These are phyloP conservation scores for Porites divaricata DNA, from an alignment of 92 coral and sea anemone species.

Conservation along the genomic window DNA sequence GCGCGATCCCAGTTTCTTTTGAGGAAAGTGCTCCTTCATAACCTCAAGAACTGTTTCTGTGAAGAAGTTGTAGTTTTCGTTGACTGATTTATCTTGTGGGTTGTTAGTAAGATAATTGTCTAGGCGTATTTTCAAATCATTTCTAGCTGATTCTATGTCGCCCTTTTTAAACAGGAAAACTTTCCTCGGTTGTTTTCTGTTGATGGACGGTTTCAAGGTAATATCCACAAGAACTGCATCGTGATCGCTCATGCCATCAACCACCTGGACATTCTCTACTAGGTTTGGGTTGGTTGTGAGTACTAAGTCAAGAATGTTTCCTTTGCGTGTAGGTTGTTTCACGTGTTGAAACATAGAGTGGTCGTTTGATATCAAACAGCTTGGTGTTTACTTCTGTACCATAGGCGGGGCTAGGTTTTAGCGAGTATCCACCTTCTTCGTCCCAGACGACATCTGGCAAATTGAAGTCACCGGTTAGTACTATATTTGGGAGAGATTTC, in stretches of 20 bases:
- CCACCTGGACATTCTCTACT: conserved; percentile 31
- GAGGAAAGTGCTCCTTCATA: conserved; percentile 37
- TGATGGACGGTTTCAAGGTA: too few species aligned
- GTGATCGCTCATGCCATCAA: conserved; percentile 48
- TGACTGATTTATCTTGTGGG: conserved; percentile 38
- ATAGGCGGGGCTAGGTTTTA: too few species aligned
- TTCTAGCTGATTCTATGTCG: conserved; percentile 47
- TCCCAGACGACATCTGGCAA: too few species aligned
- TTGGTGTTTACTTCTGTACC: too few species aligned
- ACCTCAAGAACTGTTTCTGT: conserved; percentile 17
- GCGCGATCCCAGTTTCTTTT: conserved; percentile 35
- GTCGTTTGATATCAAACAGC: too few species aligned
- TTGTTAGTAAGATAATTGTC: conserved; percentile 32
- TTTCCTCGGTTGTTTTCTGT: too few species aligned
- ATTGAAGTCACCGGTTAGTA: too few species aligned
- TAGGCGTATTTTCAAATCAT: conserved; percentile 39
- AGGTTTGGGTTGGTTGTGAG: conserved; percentile 43
- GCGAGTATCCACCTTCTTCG: too few species aligned
- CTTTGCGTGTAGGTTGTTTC: background rate
- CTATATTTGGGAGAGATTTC: too few species aligned
- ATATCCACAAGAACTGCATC: too few species aligned
- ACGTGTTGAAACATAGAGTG: conserved; percentile 9
- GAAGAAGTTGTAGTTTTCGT: conserved; percentile 34
- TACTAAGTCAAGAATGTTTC: conserved; percentile 20
- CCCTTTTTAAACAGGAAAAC: conserved; percentile 53